Conservation (phyloP, 2,113 vertebrate genomes). For the Vulpes lagopus region DNA sequence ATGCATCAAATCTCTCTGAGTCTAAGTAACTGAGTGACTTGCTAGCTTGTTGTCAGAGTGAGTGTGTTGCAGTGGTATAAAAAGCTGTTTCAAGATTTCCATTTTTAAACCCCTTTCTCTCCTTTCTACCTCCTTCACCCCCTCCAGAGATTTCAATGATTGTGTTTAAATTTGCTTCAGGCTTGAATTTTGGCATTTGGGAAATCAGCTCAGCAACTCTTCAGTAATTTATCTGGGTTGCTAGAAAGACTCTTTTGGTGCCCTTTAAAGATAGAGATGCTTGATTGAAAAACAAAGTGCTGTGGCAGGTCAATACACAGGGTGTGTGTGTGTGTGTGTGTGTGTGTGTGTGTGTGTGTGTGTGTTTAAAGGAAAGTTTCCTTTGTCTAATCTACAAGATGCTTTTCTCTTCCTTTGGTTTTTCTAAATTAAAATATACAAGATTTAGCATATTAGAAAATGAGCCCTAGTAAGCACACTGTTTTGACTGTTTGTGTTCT, state of each 20-base stretch:
- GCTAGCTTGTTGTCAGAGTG: neutral
- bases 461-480: neutral
- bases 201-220: conserved; percentile 46
- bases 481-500: neutral
- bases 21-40: neutral
- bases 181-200: conserved; percentile 57
- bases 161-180: conserved; percentile 60
- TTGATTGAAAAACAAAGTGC: conserved; percentile 11
- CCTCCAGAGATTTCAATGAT: conserved; percentile 58
- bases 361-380: conserved; percentile 19
- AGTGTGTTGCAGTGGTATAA: neutral
- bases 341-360: neutral
- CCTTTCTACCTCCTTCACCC: neutral
- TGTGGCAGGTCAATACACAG: neutral
- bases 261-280: conserved; percentile 11
- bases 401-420: conserved; percentile 18
- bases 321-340: neutral
- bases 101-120: conserved; percentile 50
- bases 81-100: conserved; percentile 9
- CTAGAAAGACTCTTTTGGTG: neutral
- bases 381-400: neutral
- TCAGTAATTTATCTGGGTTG: conserved; percentile 57
- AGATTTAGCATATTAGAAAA: conserved; percentile 40
- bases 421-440: conserved; percentile 39
- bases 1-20: neutral